These are phyloP conservation scores for Prunella himalayana DNA, from an alignment of 2,113 vertebrate species.

Conservation along the genomic window DNA sequence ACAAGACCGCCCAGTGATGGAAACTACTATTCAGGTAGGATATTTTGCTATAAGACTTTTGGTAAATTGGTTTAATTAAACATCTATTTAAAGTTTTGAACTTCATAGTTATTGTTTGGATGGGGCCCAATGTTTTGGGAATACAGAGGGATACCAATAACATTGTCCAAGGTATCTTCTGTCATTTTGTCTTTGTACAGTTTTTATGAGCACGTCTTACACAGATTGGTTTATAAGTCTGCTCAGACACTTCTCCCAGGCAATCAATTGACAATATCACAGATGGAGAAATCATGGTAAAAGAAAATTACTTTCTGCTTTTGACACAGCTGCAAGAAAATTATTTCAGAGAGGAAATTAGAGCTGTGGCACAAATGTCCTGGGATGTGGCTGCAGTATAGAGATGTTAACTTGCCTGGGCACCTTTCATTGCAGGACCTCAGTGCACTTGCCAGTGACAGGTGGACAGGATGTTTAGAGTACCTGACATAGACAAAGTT, in stretches of 20 bases:
- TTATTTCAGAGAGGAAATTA: not conserved
- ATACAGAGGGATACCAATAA: not conserved
- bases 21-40: slow-evolving; percentile 67
- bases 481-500: not conserved
- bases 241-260: not conserved
- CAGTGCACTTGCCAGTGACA: not conserved
- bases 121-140: not conserved
- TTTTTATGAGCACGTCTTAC: not conserved
- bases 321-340: not conserved
- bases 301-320: not conserved
- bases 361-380: not conserved
- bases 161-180: not conserved
- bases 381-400: not conserved
- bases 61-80: not conserved
- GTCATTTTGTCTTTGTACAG: not conserved
- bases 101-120: not conserved
- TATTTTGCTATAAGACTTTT: not conserved
- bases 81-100: not conserved
- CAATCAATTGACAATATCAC: not conserved
- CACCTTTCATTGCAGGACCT: not conserved
- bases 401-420: not conserved
- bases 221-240: not conserved
- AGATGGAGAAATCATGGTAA: not conserved
- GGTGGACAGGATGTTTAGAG: not conserved
- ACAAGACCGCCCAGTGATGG: slow-evolving; percentile 38